Evolutionary conservation across 2,797 vertebrate genomes (phyloP), one percentile per base, ranked within the genome.

Genomic region (Myotis findleyi): DNA sequence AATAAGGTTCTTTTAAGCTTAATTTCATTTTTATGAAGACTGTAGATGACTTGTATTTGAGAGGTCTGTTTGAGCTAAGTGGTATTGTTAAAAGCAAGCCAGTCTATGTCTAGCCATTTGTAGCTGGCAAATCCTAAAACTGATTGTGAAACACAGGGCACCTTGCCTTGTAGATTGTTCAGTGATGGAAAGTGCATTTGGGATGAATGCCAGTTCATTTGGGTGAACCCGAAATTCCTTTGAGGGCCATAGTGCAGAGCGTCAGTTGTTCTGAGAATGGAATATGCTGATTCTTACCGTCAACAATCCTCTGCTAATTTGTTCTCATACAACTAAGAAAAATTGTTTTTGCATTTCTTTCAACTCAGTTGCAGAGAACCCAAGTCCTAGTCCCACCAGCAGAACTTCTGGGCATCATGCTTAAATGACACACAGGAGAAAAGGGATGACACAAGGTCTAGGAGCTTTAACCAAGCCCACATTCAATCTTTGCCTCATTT

Each of bases 31-130:
- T 86, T 84, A 21, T 77, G 41, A 64, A 66, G 51, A 55, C 3
- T 36, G 6, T 57, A 59, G 38, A 69, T 55, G 44, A 20, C 27
- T 55, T 36, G 38, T 36, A 10, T 9, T 18, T 55, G 59, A 25
- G 13, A 82, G 16, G 21, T 30, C 49, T 87, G 57, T 64, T 68
- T 33, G 41, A 81, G 83, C 79, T 69, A 62, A 68, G 41, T 36
- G n/a, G 38, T 83, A 53, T 47, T 92, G 81, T 94, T 81, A 27
- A 85, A 85, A 93, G 41, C 76, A 69, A 86, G 36, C 17, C n/a
- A 55, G 4, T 38, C 44, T 72, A 1, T 14, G 21, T 79, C 57
- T 44, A 55, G 84, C 47, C 44, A 44, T 57, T 57, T 1, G 20
- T 49, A 62, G 66, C 27, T 68, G 69, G 57, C 51, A 91, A 33